Base-by-base conservation (phyloP, 2,888 invertebrate genomes). In the Drosophila greeni region DNA sequence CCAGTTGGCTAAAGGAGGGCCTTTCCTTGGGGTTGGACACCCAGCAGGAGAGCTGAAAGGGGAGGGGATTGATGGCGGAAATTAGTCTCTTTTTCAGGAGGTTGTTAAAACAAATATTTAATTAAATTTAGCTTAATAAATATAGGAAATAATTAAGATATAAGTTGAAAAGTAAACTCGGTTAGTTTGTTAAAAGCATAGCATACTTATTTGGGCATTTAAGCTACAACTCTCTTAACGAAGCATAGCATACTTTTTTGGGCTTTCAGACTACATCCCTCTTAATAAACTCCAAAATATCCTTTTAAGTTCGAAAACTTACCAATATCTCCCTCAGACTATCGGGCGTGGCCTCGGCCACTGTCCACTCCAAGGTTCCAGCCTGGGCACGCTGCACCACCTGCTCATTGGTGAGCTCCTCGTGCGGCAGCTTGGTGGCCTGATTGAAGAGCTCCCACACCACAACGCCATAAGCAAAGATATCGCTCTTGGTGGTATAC, bases 401-500 rank as follows among this genome's bases (percentile, higher is more conserved):
- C 66, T 88, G 88, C 64, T 89, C 89, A 66, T 88, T 88, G 77
- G 77, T 85, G 14, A 88, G 57, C 26, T 88, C 86, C 69, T 89
- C 89, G 57, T 95, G 93, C 0, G 95, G 95, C 75, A 95, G 86
- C 75, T 94, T 94, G 4, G 93, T 94, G 14, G 94, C 95, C 85
- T 94, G 92, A 73, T 92, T 92, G 87, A 95, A 94, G 71, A 97
- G 93, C 90, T 98, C 98, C 96, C 96, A 97, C 23, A 95, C 91
- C 14, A 97, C 92, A 20, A 95, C 95, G 1, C 95, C 97, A 86
- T 94, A 97, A 75, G 97, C 94, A 90, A 96, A 98, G 0, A 97
- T 95, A 88, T 98, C 98, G 82, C 96, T 96, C 87, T 97, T 97
- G 42, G 95, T 95, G 14, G 97, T 96, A 87, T 93, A 97, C 70